Evolutionary conservation across 2,113 vertebrate species (phyloP).

Genomic region (Colistium nudipinnis): DNA sequence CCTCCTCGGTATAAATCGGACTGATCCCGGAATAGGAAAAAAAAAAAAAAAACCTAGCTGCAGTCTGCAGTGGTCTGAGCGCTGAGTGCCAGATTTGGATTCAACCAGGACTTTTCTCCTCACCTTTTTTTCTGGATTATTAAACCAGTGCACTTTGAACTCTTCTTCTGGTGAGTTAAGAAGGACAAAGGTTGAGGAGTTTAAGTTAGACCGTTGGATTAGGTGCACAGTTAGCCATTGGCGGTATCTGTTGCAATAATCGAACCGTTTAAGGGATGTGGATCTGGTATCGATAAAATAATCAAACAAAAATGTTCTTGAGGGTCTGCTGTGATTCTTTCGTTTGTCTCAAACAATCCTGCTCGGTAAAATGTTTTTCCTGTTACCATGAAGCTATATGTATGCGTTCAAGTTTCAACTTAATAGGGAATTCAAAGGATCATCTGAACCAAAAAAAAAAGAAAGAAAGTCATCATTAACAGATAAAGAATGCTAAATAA

Average conservation of each 20-base stretch:
- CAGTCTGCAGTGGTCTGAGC: not conserved
- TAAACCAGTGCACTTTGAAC: conserved; percentile 26
- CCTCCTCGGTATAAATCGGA: conserved; percentile 52
- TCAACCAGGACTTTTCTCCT: conserved; percentile 10
- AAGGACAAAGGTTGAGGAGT: not conserved
- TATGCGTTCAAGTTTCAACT: too few relatives aligned
- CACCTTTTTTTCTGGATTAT: conserved; percentile 32
- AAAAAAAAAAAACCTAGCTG: conserved; percentile 1
- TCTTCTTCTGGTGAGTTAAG: conserved; percentile 63
- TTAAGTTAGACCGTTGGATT: not conserved
- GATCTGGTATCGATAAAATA: not conserved
- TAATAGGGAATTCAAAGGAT: too few relatives aligned
- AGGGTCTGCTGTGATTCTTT: not conserved
- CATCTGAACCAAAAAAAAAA: too few relatives aligned
- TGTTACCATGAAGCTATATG: not conserved
- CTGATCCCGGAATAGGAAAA: conserved; percentile 56
- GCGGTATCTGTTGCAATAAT: not conserved
- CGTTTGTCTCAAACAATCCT: not conserved
- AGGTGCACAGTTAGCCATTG: not conserved
- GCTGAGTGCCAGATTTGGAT: conserved; percentile 16
- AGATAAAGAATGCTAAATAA: conserved; percentile 16
- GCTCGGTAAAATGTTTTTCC: not conserved
- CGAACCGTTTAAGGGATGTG: not conserved
- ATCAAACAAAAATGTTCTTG: not conserved
- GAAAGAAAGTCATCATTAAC: not conserved